These are phyloP conservation scores for Dunckerocampus dactyliophorus DNA, from an alignment of 2,113 vertebrate species.

Conservation along the genomic window DNA sequence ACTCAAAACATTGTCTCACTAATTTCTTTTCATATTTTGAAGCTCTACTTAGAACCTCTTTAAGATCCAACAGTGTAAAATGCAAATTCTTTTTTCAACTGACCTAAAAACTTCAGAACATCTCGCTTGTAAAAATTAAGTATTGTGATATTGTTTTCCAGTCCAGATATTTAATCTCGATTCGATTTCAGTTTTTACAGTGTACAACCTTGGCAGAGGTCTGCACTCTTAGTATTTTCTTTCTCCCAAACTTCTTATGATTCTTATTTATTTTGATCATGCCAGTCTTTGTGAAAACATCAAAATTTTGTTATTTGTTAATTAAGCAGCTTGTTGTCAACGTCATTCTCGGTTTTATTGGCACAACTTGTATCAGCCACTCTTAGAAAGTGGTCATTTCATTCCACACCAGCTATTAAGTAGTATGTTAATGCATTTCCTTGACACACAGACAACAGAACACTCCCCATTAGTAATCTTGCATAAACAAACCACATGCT, in stretches of 20 bases:
- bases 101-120: no score
- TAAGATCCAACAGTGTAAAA: no score
- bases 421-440: background rate
- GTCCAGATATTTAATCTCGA: no score
- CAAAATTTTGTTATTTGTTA: background rate
- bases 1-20: no score
- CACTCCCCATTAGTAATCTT: conserved; percentile 33
- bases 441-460: background rate
- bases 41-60: no score
- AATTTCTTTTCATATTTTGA: no score
- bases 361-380: background rate
- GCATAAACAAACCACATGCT: conserved; percentile 9
- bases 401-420: background rate
- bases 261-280: background rate
- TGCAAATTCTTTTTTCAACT: no score
- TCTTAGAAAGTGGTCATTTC: background rate
- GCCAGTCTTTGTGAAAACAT: background rate
- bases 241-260: background rate
- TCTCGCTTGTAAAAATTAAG: no score
- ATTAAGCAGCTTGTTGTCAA: background rate
- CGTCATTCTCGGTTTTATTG: background rate
- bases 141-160: no score
- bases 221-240: background rate
- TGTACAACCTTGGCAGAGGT: no score
- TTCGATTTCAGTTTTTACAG: no score